Evolutionary conservation across 2,113 vertebrate genomes (phyloP), one percentile per base, ranked within the genome.

Genomic region (Stigmatopora argus): DNA sequence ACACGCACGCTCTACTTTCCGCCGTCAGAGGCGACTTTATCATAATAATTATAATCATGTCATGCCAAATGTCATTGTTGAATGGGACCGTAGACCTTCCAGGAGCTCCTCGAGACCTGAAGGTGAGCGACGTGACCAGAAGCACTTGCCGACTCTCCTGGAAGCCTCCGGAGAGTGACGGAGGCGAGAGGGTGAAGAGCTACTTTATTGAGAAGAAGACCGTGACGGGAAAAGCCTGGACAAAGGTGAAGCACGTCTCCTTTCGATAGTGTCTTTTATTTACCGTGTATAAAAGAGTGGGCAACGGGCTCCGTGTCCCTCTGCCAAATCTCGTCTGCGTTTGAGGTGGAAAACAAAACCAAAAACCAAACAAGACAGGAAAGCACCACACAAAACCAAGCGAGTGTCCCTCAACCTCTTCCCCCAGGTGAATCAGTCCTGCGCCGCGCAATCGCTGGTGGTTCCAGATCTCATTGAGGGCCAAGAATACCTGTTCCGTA

Each of bases 201-300:
- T 99, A 99, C 78, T 95, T 94, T 64, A 91, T 99, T 19, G 97
- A 99, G 85, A 96, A 94, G 86, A 98, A 93, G 83, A 93, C 92
- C 0, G 92, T 95, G 62, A 87, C 90, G 67, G 95, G 95, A 65
- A 99, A 96, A 83, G 95, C 96, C 69, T 99, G 97, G 97, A 96
- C 95, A 14, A 99, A 94, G 89, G 96, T 98, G 55, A 3, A 3
- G 13, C 9, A 9, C 18, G 35, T 12, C 44, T n/a, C 15, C 12
- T 35, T 3, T 11, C 26, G 10, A 26, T 21, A 23, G 5, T 55
- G 3, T 48, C 3, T 34, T 3, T 34, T 49, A 5, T 3, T 34
- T 49, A 5, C 34, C 7, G 6, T 48, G 23, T 34, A 5, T 19
- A 48, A 5, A 17, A 1, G 9, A 49, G 18, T 21, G 35, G 35